A percentile compares a stretch with the other conserved stretches of the same genome.
Evolutionary conservation across 1,140 invertebrate genomes (phyloP).

Genomic region (Hesperophylax magnus): DNA sequence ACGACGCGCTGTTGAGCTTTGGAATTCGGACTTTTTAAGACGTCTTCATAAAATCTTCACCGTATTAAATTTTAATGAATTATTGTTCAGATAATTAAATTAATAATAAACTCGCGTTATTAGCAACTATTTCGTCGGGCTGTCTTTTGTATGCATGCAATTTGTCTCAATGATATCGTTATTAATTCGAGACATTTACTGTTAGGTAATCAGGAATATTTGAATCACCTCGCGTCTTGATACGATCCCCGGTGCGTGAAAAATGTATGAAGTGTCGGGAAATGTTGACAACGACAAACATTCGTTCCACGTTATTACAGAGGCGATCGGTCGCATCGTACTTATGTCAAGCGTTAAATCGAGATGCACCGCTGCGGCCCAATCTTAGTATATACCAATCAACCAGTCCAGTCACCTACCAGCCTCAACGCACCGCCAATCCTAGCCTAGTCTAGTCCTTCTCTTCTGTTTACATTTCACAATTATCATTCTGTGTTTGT

Average conservation of each 20-base stretch:
- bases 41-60: slow-evolving; percentile 3
- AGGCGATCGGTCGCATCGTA: slow-evolving; percentile 19
- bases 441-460: not conserved
- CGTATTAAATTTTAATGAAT: not conserved
- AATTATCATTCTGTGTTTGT: not conserved
- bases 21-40: slow-evolving; percentile 22
- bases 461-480: slow-evolving; percentile 15
- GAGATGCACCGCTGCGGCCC: slow-evolving; percentile 6
- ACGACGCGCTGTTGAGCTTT: slow-evolving; percentile 27
- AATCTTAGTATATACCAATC: no score
- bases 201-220: slow-evolving; percentile 20
- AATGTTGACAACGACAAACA: slow-evolving; percentile 26
- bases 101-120: not conserved
- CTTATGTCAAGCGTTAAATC: slow-evolving; percentile 23
- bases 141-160: not conserved
- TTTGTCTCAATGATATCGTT: slow-evolving; percentile 6
- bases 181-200: not conserved
- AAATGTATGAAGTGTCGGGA: slow-evolving; percentile 33
- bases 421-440: not conserved
- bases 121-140: not conserved
- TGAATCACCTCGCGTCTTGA: slow-evolving; percentile 1
- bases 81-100: not conserved
- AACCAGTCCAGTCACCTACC: not conserved
- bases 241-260: slow-evolving; percentile 13
- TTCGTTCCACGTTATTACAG: slow-evolving; percentile 35